Conservation (phyloP, 1,140 invertebrate genomes). For the Cotesia chilonis region DNA sequence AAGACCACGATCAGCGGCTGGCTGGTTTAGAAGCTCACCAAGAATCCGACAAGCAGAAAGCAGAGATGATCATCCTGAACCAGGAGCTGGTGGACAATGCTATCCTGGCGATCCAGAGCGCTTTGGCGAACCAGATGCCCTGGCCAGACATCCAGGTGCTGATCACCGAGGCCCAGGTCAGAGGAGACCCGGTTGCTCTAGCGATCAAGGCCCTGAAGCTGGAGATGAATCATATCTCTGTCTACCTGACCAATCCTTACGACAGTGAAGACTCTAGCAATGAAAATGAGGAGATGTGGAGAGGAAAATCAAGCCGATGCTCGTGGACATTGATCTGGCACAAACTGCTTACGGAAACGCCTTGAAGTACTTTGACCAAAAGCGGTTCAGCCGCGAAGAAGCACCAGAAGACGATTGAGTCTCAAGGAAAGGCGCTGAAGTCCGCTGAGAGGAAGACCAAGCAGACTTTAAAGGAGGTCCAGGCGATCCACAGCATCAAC, state of each 20-base stretch:
- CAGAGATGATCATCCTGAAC: slow-evolving; percentile 92
- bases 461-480: slow-evolving; percentile 93
- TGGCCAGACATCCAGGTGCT: slow-evolving; percentile 92
- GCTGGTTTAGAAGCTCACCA: slow-evolving; percentile 81
- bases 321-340: slow-evolving; percentile 92
- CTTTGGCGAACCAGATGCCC: slow-evolving; percentile 91
- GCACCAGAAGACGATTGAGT: slow-evolving; percentile 95
- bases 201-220: slow-evolving; percentile 88
- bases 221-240: slow-evolving; percentile 89
- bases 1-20: slow-evolving; percentile 91
- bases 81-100: slow-evolving; percentile 88
- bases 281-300: slow-evolving; percentile 59
- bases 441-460: slow-evolving; percentile 96
- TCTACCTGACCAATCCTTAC: slow-evolving; percentile 84
- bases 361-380: slow-evolving; percentile 92
- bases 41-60: slow-evolving; percentile 81
- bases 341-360: slow-evolving; percentile 92
- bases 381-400: slow-evolving; percentile 92
- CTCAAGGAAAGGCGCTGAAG: slow-evolving; percentile 93
- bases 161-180: slow-evolving; percentile 83
- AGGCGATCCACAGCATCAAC: slow-evolving; percentile 91
- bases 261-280: slow-evolving; percentile 70
- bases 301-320: slow-evolving; percentile 69
- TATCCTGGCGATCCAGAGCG: slow-evolving; percentile 83
- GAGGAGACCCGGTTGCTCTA: slow-evolving; percentile 83